A percentile compares a stretch with the other conserved stretches of the same genome.
phyloP scores from a whole-genome alignment of 2,888 invertebrate species.

The Smittia aterrima region DNA sequence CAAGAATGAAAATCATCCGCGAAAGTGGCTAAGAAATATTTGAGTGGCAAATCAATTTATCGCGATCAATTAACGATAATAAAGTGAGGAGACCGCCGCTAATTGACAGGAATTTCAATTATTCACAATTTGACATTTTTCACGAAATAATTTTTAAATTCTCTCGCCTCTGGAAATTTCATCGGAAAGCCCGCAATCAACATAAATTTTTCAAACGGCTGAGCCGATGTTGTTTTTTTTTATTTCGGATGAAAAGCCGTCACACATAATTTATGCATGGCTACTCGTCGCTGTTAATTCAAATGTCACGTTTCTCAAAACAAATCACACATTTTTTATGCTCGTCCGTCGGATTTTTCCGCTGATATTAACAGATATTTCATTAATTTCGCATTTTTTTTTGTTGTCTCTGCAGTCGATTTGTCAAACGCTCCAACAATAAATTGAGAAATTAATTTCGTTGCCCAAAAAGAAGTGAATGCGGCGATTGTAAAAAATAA shows the following conservation, averaged over 20 bases:
- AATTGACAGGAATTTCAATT: neutral
- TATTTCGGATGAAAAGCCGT: neutral
- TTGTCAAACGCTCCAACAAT: neutral
- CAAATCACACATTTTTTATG: conserved; percentile 18
- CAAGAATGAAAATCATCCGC: neutral
- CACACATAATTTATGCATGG: conserved; percentile 39
- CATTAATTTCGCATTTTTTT: conserved; percentile 3
- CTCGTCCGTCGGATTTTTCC: neutral
- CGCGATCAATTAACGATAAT: neutral
- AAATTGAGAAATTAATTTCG: neutral
- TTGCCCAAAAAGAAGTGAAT: neutral
- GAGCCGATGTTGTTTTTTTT: no score
- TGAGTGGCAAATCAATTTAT: neutral
- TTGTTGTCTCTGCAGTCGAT: neutral
- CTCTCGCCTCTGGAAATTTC: neutral
- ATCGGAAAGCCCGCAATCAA: neutral
- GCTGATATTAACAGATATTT: conserved; percentile 23
- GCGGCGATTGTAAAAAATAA: neutral
- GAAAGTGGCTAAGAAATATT: neutral
- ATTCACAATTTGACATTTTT: neutral
- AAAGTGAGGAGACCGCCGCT: neutral
- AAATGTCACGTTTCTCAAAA: conserved; percentile 40
- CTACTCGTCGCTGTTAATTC: conserved; percentile 33
- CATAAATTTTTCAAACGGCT: neutral
- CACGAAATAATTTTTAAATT: neutral